Conservation (phyloP, 2,113 vertebrate genomes). For the Eclectus roratus region DNA sequence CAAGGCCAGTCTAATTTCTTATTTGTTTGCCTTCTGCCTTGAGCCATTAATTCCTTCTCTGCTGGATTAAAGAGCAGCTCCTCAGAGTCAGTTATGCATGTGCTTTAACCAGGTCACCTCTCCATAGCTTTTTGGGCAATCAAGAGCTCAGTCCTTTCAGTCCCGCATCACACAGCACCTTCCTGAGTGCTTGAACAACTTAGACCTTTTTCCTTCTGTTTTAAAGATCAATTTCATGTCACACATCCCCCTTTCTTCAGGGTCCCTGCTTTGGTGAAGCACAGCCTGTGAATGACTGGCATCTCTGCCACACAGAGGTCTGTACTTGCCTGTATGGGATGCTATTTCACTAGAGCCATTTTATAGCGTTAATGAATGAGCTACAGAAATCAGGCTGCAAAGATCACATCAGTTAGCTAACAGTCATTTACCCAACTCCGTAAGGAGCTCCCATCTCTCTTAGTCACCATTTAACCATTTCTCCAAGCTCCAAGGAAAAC, state of each 20-base stretch:
- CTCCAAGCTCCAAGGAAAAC: not conserved
- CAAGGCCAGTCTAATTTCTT: constrained; percentile 36
- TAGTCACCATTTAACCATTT: not conserved
- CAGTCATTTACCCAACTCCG: not conserved
- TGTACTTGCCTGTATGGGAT: not conserved
- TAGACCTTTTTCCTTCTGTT: not conserved
- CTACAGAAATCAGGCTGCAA: not conserved
- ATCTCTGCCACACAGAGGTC: not conserved
- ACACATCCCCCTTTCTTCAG: not conserved
- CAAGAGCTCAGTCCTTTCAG: not conserved
- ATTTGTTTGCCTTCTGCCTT: constrained; percentile 47
- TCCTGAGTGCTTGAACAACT: not conserved
- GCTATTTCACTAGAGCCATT: not conserved
- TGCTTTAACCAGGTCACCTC: constrained; percentile 14
- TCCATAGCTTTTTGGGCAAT: not conserved
- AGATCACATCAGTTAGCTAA: not conserved
- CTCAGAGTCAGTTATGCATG: not conserved
- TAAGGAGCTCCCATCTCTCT: not conserved
- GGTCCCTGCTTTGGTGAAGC: not conserved
- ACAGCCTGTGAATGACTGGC: not conserved
- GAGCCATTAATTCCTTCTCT: constrained; percentile 50
- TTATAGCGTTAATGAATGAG: not conserved
- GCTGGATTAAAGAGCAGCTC: constrained; percentile 34
- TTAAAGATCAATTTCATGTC: not conserved
- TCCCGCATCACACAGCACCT: not conserved